phyloP scores from a whole-genome alignment of 2,888 invertebrate genomes.

The Zootermopsis nevadensis region DNA sequence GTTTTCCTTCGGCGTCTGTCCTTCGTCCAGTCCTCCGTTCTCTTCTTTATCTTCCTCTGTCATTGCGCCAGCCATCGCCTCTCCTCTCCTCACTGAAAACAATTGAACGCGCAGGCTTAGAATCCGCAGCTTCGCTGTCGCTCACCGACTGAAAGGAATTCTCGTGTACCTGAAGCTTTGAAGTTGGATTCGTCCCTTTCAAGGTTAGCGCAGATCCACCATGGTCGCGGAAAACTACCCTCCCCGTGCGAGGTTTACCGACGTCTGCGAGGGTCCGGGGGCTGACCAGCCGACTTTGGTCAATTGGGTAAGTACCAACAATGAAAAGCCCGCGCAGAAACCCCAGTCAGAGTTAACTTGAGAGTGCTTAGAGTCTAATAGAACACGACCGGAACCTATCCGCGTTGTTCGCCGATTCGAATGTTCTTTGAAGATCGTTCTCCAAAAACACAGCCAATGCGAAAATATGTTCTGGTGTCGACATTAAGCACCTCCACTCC shows the following conservation, averaged over 20 bases:
- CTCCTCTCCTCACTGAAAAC: neutral
- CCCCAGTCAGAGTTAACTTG: conserved; percentile 4
- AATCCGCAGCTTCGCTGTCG: neutral
- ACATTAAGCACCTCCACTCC: too few species aligned
- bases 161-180: neutral
- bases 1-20: conserved; percentile 17
- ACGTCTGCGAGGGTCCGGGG: neutral
- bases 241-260: neutral
- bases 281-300: conserved; percentile 14
- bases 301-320: conserved; percentile 24
- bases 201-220: neutral
- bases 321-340: conserved; percentile 1
- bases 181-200: too few species aligned
- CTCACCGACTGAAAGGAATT: too few species aligned
- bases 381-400: too few species aligned
- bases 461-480: too few species aligned
- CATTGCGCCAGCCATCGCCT: conserved; percentile 31
- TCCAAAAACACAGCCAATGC: too few species aligned
- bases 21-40: neutral
- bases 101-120: neutral
- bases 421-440: too few species aligned
- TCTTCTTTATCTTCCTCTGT: neutral
- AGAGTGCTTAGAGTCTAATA: too few species aligned
- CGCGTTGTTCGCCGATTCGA: too few species aligned
- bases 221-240: neutral